phyloP scores from a whole-genome alignment of 2,113 vertebrate genomes.

The Mola mola region DNA sequence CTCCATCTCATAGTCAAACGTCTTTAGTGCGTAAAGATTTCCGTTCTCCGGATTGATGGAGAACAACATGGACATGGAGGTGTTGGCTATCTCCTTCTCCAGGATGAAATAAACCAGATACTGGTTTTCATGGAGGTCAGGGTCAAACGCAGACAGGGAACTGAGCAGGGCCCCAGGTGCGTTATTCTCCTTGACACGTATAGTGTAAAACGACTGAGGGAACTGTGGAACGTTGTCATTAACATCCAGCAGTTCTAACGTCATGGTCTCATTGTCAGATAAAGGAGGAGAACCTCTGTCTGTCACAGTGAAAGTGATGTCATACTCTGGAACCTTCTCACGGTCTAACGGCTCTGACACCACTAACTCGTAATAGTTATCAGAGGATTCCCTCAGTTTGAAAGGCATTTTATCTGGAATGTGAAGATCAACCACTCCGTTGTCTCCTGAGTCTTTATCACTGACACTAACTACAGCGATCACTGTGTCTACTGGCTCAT shows the following conservation, averaged over 20 bases:
- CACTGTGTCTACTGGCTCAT: slow-evolving; percentile 58
- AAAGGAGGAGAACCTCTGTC: slow-evolving; percentile 77
- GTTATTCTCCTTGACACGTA: slow-evolving; percentile 81
- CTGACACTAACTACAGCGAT: slow-evolving; percentile 77
- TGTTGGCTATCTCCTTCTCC: slow-evolving; percentile 66
- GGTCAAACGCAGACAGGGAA: slow-evolving; percentile 70
- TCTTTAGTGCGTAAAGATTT: slow-evolving; percentile 72
- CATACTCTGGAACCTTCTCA: slow-evolving; percentile 74
- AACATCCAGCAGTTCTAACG: slow-evolving; percentile 75
- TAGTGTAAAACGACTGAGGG: slow-evolving; percentile 65
- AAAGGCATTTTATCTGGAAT: slow-evolving; percentile 71
- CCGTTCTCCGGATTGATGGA: slow-evolving; percentile 77
- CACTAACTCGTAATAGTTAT: slow-evolving; percentile 77
- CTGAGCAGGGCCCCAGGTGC: slow-evolving; percentile 71
- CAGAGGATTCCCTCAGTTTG: slow-evolving; percentile 69
- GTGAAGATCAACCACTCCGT: slow-evolving; percentile 70
- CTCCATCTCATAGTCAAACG: slow-evolving; percentile 74
- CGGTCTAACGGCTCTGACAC: slow-evolving; percentile 75
- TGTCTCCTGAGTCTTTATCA: slow-evolving; percentile 78
- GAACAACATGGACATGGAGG: slow-evolving; percentile 71
- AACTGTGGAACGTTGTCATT: slow-evolving; percentile 80
- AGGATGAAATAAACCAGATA: slow-evolving; percentile 72
- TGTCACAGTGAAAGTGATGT: slow-evolving; percentile 73
- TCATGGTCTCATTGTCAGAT: slow-evolving; percentile 79
- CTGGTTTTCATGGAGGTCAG: slow-evolving; percentile 74